Base-by-base conservation (phyloP, 2,797 vertebrate species). In the Xenops minutus region DNA sequence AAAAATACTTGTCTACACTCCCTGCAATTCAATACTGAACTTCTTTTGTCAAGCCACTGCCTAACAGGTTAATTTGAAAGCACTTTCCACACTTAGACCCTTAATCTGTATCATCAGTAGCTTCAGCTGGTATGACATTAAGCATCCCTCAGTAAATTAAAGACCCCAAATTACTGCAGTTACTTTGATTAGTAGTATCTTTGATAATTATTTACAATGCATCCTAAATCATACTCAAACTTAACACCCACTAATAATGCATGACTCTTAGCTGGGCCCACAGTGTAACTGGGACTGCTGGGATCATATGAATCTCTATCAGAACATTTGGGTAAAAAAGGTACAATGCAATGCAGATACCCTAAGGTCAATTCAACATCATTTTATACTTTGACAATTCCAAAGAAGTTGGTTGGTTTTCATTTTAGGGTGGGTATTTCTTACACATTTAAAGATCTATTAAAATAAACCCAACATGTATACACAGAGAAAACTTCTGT, bases 61-160 rank as follows among this genome's bases (percentile, higher is more conserved):
- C 27, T 84, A 81, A n/a, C 13, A 55, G 23, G n/a, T 88, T 82
- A 71, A 91, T 83, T 86, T 68, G 10, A 15, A 88, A 95, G 41
- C 54, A 39, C 78, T 41, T 90, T 68, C 51, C 41, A 64, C 48
- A 67, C n/a, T 74, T 71, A 51, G 32, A 46, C 16, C 30, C 52
- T 59, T 81, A 52, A 84, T 80, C 62, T 62, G 39, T 61, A 68
- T 26, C 58, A 93, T n/a, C 23, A 11, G 29, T 51, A 80, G 71
- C 69, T 88, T 95, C 83, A 81, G 27, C 22, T 61, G 32, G 24
- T 52, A 69, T 15, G 29, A 84, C 26, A 61, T 71, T 71, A 89
- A 88, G 37, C 41, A 91, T 20, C 52, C 80, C 52, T 74, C 64
- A 72, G 34, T 61, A 91, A 85, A 80, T 72, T 46, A 71, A 76